Conservation (phyloP, 2,113 vertebrate species). For the Thunnus maccoyii region DNA sequence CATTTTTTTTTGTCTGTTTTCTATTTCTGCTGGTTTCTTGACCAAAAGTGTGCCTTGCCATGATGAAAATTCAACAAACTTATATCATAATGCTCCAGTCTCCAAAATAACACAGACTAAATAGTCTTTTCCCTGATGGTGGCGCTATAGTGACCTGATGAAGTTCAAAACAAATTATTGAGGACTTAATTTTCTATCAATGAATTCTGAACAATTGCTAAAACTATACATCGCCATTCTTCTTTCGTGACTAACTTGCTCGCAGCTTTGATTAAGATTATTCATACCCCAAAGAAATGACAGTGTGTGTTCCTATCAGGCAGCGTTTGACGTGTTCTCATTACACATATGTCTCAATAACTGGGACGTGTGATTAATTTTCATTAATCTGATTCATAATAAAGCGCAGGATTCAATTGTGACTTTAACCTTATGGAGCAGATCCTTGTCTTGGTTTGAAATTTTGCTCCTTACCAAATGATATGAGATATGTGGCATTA, state of each 20-base stretch:
- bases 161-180: too few relatives aligned
- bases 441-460: background rate
- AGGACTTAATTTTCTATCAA: background rate
- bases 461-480: background rate
- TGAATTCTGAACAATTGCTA: background rate
- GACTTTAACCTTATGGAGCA: background rate
- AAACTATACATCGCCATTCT: background rate
- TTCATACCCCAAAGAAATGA: background rate
- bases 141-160: too few relatives aligned
- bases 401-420: background rate
- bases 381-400: background rate
- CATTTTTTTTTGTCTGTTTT: background rate
- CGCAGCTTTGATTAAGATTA: background rate
- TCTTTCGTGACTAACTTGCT: background rate
- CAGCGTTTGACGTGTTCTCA: background rate
- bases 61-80: background rate
- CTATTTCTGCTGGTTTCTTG: background rate
- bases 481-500: background rate
- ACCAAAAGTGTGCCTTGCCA: background rate
- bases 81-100: background rate
- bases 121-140: too few relatives aligned
- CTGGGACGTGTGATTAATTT: background rate
- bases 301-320: too few relatives aligned
- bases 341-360: conserved; percentile 9
- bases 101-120: background rate